phyloP scores from a whole-genome alignment of 2,888 invertebrate species.

The Cremastinae sp. region DNA sequence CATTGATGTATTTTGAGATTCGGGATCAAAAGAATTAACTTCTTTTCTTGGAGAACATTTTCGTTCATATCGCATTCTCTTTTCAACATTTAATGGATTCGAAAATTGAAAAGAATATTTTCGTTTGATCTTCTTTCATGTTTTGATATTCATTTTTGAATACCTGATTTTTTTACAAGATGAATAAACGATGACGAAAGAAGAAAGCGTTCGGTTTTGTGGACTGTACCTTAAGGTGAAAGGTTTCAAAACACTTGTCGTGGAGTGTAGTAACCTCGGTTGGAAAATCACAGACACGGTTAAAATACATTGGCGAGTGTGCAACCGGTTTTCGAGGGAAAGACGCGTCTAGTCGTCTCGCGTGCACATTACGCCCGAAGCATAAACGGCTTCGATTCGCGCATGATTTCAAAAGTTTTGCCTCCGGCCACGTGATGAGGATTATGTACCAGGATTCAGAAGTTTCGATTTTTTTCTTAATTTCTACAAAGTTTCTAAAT shows the following conservation, averaged over 20 bases:
- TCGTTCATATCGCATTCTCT: too few species aligned
- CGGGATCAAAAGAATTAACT: too few species aligned
- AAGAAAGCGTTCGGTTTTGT: not conserved
- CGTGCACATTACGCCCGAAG: not conserved
- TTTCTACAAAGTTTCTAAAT: not conserved
- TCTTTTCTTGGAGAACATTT: too few species aligned
- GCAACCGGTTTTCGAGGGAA: slow-evolving; percentile 52
- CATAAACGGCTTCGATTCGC: slow-evolving; percentile 43
- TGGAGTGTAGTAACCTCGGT: slow-evolving; percentile 53
- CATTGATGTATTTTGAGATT: too few species aligned
- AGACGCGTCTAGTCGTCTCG: slow-evolving; percentile 28
- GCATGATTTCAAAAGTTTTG: not conserved
- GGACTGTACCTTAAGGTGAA: slow-evolving; percentile 49
- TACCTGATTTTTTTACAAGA: too few species aligned
- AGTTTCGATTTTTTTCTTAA: not conserved
- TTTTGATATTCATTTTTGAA: too few species aligned
- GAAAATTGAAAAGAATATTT: too few species aligned
- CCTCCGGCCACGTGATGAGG: slow-evolving; percentile 22
- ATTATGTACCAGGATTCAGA: not conserved
- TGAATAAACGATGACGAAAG: too few species aligned
- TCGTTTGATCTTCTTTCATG: too few species aligned
- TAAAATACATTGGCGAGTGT: not conserved
- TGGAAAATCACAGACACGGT: slow-evolving; percentile 9
- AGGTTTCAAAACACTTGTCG: slow-evolving; percentile 57
- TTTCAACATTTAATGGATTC: too few species aligned